Base-by-base conservation (phyloP, 2,113 vertebrate genomes). In the Psittacara wagleri region DNA sequence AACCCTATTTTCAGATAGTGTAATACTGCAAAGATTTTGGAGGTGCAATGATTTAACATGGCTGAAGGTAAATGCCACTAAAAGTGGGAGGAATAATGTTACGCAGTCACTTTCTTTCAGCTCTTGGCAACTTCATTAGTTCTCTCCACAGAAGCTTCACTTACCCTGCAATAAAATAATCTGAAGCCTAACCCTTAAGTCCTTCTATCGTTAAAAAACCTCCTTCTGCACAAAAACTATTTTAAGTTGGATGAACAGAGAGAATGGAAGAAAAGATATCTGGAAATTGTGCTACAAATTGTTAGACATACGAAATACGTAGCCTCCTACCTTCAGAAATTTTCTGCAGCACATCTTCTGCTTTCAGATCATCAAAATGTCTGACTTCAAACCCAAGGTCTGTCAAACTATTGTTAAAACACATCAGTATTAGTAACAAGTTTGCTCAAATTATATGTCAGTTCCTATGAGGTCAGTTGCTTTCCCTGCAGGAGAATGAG, bases 361-460 rank as follows among this genome's bases (percentile, higher is more conserved):
- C 94, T 96, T 94, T 99, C 59, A 97, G 97, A 93, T 99, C 95
- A 10, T 99, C 92, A 82, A 97, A 99, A 68, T 83, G 39, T 74
- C 86, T 97, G 79, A 99, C 99, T 63, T 99, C 99, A 97, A 99
- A 99, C 62, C 98, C 98, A 61, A 99, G 98, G 2, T 98, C 97
- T 43, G 55, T 93, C 73, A 97, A 96, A n/a, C 97, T 97, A 16
- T 90, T 72, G 41, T 92, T 79, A 92, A 79, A 95, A 92, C 11
- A 96, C n/a, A 93, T 70, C 33, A 52, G 20, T 70, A 46, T 95
- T 52, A 92, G 52, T 80, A 73, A 86, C 83, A 48, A 28, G 59
- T 33, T 49, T 72, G 14, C 52, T 62, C n/a, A 80, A 67, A 73
- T 86, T 62, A 8, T 22, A 1, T 7, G 10, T 49, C 20, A 43